Evolutionary conservation across 2,797 vertebrate genomes (phyloP), one percentile per base, ranked within the genome.

Genomic region (Channallabes apus): DNA sequence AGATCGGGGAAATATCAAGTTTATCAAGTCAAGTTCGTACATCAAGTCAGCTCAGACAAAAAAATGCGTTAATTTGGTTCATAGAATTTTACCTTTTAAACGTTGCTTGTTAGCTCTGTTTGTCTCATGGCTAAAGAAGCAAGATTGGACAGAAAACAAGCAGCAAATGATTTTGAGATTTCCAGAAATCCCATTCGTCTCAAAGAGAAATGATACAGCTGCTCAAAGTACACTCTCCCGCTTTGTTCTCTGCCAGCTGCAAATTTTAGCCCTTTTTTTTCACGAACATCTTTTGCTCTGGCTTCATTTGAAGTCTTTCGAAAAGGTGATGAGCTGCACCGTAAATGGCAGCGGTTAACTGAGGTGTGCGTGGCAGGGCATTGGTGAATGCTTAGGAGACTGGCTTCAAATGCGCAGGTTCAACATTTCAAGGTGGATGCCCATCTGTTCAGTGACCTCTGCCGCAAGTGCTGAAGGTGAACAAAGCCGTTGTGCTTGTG

Each of bases 361-460:
- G 75, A 73, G 83, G 56, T 75, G 56, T 87, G 82, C 76, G 69
- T 80, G 68, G 83, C 61, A 75, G 41, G 38, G 76, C 46, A 77
- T 61, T 62, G 75, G 87, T 77, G 71, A 87, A 86, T 4, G 84
- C 61, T 78, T 80, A 72, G 83, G 83, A 85, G 82, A 76, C 82
- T n/a, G 35, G 79, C 85, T 84, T 88, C 85, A 79, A 84, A 85
- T 84, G 86, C 69, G 18, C 86, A 75, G 88, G 89, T 87, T 87
- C 86, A 87, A 86, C 76, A 85, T 89, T 90, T 90, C 89, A 91
- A 90, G 88, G 90, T 90, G 83, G 87, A 88, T 89, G 87, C 86
- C 88, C 88, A 87, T 88, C 90, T 89, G 86, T 89, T 87, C 86
- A 73, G 72, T 88, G 81, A 88, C 88, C 90, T 89, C 87, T 85